phyloP scores from a whole-genome alignment of 2,113 vertebrate species.

The Grantiella picta region DNA sequence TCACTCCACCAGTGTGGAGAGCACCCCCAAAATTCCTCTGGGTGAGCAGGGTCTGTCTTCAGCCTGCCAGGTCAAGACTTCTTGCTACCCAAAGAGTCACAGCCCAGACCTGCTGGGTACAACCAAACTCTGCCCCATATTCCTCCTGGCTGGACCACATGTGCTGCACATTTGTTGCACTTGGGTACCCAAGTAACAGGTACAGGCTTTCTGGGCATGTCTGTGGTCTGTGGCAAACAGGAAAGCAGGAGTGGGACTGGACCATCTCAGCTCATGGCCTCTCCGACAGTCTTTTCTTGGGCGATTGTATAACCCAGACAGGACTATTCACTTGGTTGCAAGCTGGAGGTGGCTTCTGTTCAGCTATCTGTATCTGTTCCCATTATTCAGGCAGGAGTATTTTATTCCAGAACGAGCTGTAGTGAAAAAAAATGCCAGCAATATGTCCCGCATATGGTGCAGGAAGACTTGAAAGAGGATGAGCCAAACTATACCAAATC shows the following conservation, averaged over 20 bases:
- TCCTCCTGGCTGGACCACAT: background rate
- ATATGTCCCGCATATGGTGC: rapidly evolving
- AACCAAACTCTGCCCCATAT: background rate
- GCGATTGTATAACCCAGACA: background rate
- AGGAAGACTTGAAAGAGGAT: background rate
- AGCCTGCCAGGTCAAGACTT: background rate
- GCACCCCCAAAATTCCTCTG: background rate
- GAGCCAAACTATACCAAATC: background rate
- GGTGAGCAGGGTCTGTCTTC: background rate
- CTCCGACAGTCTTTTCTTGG: background rate
- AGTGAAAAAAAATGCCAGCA: background rate
- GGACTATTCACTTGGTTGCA: background rate
- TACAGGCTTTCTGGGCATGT: background rate
- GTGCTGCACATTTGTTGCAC: rapidly evolving
- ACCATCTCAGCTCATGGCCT: background rate
- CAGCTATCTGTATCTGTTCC: background rate
- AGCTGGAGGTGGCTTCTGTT: background rate
- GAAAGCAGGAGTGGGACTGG: background rate
- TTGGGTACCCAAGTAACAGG: background rate
- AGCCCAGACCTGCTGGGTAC: background rate
- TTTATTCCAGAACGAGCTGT: background rate
- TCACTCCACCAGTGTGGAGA: background rate
- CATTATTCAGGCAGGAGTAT: background rate
- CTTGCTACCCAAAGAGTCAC: background rate
- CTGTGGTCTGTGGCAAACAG: background rate